phyloP scores from a whole-genome alignment of 2,113 vertebrate genomes.

The Zosterops lateralis region DNA sequence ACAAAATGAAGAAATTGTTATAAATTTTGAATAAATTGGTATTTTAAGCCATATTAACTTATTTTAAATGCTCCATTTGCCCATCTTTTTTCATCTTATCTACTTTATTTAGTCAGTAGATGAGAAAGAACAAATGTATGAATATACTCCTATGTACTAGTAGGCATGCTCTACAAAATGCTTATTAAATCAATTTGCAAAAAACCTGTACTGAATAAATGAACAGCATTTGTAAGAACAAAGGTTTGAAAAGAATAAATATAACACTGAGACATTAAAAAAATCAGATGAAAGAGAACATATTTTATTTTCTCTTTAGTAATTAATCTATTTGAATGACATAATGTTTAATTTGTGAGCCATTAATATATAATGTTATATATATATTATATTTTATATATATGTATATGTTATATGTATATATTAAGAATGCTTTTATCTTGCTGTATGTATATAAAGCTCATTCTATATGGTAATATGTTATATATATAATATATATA shows the following conservation, averaged over 20 bases:
- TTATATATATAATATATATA: too few species aligned
- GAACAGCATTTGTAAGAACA: neutral
- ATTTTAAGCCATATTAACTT: neutral
- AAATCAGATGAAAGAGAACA: neutral
- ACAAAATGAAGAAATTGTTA: neutral
- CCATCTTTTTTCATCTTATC: neutral
- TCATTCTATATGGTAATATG: neutral
- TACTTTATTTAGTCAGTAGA: neutral
- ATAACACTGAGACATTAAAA: neutral
- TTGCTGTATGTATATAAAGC: neutral
- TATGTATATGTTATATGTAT: too few species aligned
- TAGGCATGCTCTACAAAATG: neutral
- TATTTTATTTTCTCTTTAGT: slow-evolving; percentile 1
- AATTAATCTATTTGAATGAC: neutral
- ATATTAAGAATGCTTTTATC: neutral
- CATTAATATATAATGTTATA: neutral
- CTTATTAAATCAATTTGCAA: neutral
- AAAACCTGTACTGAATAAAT: neutral
- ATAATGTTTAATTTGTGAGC: neutral
- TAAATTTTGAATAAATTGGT: neutral
- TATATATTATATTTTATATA: too few species aligned
- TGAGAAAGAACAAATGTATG: neutral
- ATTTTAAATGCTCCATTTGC: neutral
- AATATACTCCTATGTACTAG: neutral
- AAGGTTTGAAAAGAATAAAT: neutral